phyloP scores from a whole-genome alignment of 2,888 invertebrate genomes.

The Argyra leucocephala region DNA sequence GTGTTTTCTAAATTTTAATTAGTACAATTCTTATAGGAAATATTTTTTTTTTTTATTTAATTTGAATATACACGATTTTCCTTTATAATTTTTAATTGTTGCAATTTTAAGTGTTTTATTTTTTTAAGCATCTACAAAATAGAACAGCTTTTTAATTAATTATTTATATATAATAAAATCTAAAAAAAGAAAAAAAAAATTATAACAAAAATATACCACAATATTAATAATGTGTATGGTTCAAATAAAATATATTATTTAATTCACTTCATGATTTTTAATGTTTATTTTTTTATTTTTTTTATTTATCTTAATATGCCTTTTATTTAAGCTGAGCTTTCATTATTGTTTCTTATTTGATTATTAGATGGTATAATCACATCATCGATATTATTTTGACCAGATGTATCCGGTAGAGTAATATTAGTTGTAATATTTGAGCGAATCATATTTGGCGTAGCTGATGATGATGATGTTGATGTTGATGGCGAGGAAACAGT shows the following conservation, averaged over 20 bases:
- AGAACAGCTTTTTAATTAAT: too few species aligned
- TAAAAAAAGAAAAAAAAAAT: not conserved
- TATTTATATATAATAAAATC: too few species aligned
- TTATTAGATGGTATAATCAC: too few species aligned
- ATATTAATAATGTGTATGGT: not conserved
- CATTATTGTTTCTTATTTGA: not conserved
- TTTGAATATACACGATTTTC: too few species aligned
- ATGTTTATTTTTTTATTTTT: not conserved
- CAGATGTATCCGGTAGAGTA: not conserved
- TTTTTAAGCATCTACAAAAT: too few species aligned
- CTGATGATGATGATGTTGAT: not conserved
- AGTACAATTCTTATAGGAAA: too few species aligned
- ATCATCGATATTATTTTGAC: not conserved
- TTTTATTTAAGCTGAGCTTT: not conserved
- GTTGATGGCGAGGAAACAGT: not conserved
- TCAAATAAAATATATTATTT: not conserved
- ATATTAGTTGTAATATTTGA: not conserved
- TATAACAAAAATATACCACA: not conserved
- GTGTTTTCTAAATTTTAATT: too few species aligned
- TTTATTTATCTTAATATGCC: not conserved
- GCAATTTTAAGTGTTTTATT: too few species aligned
- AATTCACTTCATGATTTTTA: not conserved
- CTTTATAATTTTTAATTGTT: too few species aligned
- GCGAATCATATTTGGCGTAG: not conserved
- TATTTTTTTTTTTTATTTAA: too few species aligned